These are phyloP conservation scores for Drosophila lacicola DNA, from an alignment of 2,888 invertebrate genomes.

Conservation along the genomic window DNA sequence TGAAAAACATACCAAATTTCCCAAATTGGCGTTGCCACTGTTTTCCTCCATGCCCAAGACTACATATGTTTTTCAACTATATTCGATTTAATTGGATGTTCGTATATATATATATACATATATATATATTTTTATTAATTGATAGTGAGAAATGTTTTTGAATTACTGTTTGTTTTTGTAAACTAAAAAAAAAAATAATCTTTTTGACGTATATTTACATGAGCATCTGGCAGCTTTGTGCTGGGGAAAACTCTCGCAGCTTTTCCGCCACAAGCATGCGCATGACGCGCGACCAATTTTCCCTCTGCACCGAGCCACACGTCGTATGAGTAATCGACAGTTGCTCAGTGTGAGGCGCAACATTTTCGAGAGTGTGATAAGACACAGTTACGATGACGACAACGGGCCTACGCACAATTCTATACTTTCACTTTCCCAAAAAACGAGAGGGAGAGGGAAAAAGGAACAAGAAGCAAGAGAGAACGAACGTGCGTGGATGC, in stretches of 20 bases:
- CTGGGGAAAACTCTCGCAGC: constrained; percentile 59
- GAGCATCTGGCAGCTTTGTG: constrained; percentile 63
- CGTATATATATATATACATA: neutral
- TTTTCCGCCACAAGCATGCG: constrained; percentile 60
- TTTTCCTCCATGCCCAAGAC: constrained; percentile 31
- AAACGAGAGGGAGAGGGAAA: neutral
- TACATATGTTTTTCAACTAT: neutral
- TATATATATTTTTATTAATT: neutral
- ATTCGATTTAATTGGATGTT: neutral
- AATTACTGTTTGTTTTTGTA: neutral
- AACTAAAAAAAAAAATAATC: neutral
- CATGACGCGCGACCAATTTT: constrained; percentile 8
- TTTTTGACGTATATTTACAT: constrained; percentile 18
- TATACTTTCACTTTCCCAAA: constrained; percentile 58
- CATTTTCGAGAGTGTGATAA: constrained; percentile 75
- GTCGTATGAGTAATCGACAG: constrained; percentile 67
- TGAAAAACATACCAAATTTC: constrained; percentile 75
- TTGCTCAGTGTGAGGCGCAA: constrained; percentile 61
- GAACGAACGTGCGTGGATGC: constrained; percentile 31
- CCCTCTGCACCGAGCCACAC: constrained; percentile 57
- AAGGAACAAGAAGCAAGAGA: constrained; percentile 1
- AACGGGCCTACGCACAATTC: constrained; percentile 51
- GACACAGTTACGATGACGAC: constrained; percentile 44
- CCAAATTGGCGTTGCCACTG: constrained; percentile 68
- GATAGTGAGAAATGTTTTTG: neutral